Base-by-base conservation (phyloP, 2,113 vertebrate species). In the Anguilla rostrata region DNA sequence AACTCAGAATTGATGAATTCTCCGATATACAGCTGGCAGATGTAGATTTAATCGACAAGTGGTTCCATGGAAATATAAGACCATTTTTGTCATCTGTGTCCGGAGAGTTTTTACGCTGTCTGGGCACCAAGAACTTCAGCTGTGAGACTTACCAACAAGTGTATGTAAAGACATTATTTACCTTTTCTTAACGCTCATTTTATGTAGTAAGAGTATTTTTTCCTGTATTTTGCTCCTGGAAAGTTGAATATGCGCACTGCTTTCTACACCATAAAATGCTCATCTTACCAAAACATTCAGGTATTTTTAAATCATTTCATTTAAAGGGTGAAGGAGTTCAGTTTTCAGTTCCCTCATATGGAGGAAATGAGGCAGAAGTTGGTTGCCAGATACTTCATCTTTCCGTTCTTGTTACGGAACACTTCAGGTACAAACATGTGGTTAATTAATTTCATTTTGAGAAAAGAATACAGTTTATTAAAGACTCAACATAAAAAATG, bases 81-180 rank as follows among this genome's bases (percentile, higher is more conserved):
- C 5, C 1, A 1, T 92, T 95, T 83, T 88, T 95, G 81, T 88
- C 94, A 0, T 89, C 12, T 0, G 90, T 89, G 0, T 95, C 95
- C 0, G 53, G 34, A 9, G 41, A 46, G 6, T 94, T 95, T 15
- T 91, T 94, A 80, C 79, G 15, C 57, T 95, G 94, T 85, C 78
- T 95, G 66, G 90, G 85, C 88, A 57, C 20, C 84, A 93, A 78
- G 75, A 93, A 95, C 87, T 85, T 95, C 87, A 95, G 90, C 92
- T 95, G 94, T 86, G 85, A 87, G 26, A 88, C 94, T 0, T 95
- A 93, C 89, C 94, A 94, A 79, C 84, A 89, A 5, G 91, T 95
- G 94, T 95, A 89, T 91, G 92, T 85, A 16, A 11, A 22, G 12
- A 16, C 84, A 41, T 81, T 84, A 7, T 60, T 18, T 29, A 18